Evolutionary conservation across 2,113 vertebrate species (phyloP), one percentile per base, ranked within the genome.

Genomic region (Anarhynchus alexandrinus): DNA sequence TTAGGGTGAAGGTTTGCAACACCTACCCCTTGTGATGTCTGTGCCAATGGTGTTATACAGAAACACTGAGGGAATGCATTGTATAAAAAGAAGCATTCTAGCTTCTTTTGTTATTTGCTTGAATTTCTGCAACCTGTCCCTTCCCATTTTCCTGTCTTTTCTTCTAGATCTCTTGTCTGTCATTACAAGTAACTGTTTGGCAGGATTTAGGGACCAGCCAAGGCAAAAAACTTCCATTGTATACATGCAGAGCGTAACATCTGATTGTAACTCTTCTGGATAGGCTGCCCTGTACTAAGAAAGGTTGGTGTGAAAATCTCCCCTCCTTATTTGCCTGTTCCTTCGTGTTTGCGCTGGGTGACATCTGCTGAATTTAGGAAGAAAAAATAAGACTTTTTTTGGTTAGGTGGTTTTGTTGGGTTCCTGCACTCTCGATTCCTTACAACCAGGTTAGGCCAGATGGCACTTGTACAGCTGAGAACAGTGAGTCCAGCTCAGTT

Each of bases 401-500:
- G 20, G 19, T 78, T 34, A 59, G 45, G 64, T 86, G 86, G 51
- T 55, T 94, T 88, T 71, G 67, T 42, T 88, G 42, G 15, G 64
- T 74, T 90, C 30, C 62, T 27, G 6, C 27, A 42, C 32, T 73
- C 38, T 6, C 8, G 3, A 0, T 42, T 88, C 83, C 55, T 70
- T 45, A 12, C 23, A 51, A 9, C 10, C n/a, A 71, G 32, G 9
- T 32, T 2, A 21, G 71, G 45, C 54, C 67, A 77, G 79, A 36
- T 95, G 65, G 30, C 3, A 1, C 16, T 25, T 5, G 38, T 15
- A 43, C 43, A 32, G 57, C 43, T 36, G 43, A 22, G 64, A 5
- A 5, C 11, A 1, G 5, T 0, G 21, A 65, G 45, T 38, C 70
- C 36, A 51, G 29, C 38, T 80, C 1, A 0, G 19, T 34, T 74